Evolutionary conservation across 1,140 invertebrate genomes (phyloP), one percentile per base, ranked within the genome.

Genomic region (Drosophila orena): DNA sequence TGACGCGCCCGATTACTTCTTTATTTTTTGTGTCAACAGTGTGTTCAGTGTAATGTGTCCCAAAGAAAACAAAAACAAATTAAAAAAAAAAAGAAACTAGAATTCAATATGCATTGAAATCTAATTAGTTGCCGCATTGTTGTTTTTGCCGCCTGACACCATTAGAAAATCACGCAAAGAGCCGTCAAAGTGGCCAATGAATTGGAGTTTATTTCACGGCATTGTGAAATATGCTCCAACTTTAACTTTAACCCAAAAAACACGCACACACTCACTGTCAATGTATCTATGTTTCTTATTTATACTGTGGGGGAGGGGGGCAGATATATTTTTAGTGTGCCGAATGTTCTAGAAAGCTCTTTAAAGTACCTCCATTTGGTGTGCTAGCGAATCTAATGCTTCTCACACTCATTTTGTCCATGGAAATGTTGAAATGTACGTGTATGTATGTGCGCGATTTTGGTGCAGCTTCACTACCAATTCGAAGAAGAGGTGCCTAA

Each of bases 261-360:
- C 44, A 22, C 43, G 12, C 57, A 24, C 35, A 58, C 56, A 65
- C 34, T 12, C 35, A 14, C 12, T 40, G 43, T 37, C 15, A 6
- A 17, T 20, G 17, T 43, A 10, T 20, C 20, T 11, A 17, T n/a
- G 17, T 47, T 62, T 30, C 24, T 14, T 65, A 30, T 61, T 38
- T 61, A 43, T 35, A 27, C 42, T 44, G 17, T 22, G 42, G 24
- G 24, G 27, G 56, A 35, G 42, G 24, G 24, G 27, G 56, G 44
- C 17, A 49, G 40, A 52, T 52, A 52, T 52, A 43, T 68, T 65
- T 68, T 50, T 65, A 43, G 61, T 59, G 20, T 20, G 27, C 22
- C 53, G 78, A 81, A 81, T 77, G 60, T 81, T 81, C 78, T 81
- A 55, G 78, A 81, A 81, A 65, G 78, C 52, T 62, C 56, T 55